phyloP scores from a whole-genome alignment of 2,888 invertebrate species.

The Trachelus stipa region DNA sequence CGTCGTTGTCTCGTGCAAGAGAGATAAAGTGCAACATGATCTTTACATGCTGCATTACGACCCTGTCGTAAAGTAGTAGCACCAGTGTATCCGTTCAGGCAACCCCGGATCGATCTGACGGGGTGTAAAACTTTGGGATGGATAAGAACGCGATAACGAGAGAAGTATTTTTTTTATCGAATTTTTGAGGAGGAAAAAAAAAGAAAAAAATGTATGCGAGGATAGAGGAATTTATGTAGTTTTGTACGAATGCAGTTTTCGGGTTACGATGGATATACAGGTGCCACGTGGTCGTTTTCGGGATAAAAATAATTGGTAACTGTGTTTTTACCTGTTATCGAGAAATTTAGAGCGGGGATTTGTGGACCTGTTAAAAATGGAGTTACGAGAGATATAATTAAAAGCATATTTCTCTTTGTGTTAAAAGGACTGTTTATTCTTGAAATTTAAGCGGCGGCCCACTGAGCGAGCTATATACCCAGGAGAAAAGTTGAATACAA shows the following conservation, averaged over 20 bases:
- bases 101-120: not conserved
- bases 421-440: not conserved
- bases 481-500: not conserved
- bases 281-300: not conserved
- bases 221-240: not conserved
- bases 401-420: not conserved
- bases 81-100: not conserved
- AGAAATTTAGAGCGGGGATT: not conserved
- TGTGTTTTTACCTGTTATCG: not conserved
- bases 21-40: not conserved
- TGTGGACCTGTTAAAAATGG: not conserved
- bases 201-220: not conserved
- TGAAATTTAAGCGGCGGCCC: not conserved
- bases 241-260: not conserved
- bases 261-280: not conserved
- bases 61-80: not conserved
- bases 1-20: not conserved
- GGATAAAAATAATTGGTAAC: not conserved
- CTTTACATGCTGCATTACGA: not conserved
- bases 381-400: not conserved
- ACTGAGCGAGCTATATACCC: not conserved
- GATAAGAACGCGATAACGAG: not conserved
- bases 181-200: not conserved
- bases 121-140: not conserved
- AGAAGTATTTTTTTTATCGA: not conserved